These are phyloP conservation scores for Anabacerthia variegaticeps DNA, from an alignment of 2,797 vertebrate genomes.

Conservation along the genomic window DNA sequence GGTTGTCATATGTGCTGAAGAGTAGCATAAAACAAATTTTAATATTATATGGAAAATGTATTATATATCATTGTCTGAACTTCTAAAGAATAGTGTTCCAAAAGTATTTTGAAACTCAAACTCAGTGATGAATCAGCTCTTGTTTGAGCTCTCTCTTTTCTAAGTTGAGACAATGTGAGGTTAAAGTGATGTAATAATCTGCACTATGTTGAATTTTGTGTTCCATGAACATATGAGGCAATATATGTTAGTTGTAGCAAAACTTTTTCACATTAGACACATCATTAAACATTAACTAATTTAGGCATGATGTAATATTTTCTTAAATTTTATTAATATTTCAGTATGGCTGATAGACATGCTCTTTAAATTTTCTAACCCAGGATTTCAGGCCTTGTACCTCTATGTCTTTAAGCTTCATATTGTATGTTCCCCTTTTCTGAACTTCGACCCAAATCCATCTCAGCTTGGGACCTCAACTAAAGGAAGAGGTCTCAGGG, in stretches of 20 bases:
- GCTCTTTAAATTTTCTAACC: background rate
- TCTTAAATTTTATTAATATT: background rate
- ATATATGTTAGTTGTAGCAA: background rate
- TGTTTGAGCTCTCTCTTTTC: background rate
- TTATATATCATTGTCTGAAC: background rate
- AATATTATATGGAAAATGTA: background rate
- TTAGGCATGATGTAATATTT: background rate
- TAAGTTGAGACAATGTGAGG: background rate
- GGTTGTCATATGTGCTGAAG: background rate
- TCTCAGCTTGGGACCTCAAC: background rate
- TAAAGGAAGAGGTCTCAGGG: background rate
- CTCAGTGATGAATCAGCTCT: background rate
- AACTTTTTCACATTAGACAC: background rate
- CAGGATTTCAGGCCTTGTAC: background rate
- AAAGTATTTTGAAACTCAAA: background rate
- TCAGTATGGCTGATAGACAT: background rate
- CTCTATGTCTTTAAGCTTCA: background rate
- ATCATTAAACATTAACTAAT: background rate
- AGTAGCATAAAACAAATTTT: background rate
- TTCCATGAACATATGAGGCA: background rate
- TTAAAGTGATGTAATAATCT: background rate
- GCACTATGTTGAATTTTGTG: accelerated
- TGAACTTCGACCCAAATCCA: background rate
- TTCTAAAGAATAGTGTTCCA: background rate
- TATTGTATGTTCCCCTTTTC: background rate